Evolutionary conservation across 2,797 vertebrate species (phyloP).

Genomic region (Argentina silus): DNA sequence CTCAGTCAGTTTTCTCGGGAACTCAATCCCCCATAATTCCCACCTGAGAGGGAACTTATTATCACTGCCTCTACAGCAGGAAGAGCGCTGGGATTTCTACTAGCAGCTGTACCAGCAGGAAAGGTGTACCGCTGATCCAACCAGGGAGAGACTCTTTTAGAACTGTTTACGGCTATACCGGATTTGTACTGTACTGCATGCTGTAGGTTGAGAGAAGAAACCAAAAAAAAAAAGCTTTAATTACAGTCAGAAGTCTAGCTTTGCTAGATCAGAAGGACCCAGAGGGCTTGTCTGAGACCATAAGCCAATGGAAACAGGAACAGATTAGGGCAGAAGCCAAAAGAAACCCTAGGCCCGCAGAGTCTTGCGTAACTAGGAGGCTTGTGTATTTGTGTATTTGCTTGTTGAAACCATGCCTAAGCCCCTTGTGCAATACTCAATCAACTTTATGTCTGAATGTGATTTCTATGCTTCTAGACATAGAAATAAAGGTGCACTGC

Average conservation of each 20-base stretch:
- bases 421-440: background rate
- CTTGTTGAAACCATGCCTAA: background rate
- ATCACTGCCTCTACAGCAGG: slow-evolving; percentile 33
- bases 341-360: background rate
- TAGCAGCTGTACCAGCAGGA: slow-evolving; percentile 26
- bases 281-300: slow-evolving; percentile 19
- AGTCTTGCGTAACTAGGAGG: too few relatives aligned
- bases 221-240: slow-evolving; percentile 19
- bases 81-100: slow-evolving; percentile 35
- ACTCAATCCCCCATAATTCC: slow-evolving; percentile 49
- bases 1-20: slow-evolving; percentile 41
- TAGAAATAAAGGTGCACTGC: background rate
- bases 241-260: slow-evolving; percentile 29
- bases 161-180: slow-evolving; percentile 9
- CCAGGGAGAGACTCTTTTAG: too few relatives aligned
- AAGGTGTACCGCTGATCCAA: slow-evolving; percentile 1
- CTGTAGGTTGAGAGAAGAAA: background rate
- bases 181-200: background rate
- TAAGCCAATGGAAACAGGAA: slow-evolving; percentile 10
- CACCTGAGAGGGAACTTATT: slow-evolving; percentile 54
- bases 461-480: too few relatives aligned
- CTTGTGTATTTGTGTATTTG: background rate
- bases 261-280: slow-evolving; percentile 26
- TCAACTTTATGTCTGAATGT: background rate
- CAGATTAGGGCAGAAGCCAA: slow-evolving; percentile 6